Percentiles rank a stretch among this genome's conserved stretches.
Evolutionary conservation across 92 coral and sea anemone species (phyloP).

Genomic region (Siderastrea radians): DNA sequence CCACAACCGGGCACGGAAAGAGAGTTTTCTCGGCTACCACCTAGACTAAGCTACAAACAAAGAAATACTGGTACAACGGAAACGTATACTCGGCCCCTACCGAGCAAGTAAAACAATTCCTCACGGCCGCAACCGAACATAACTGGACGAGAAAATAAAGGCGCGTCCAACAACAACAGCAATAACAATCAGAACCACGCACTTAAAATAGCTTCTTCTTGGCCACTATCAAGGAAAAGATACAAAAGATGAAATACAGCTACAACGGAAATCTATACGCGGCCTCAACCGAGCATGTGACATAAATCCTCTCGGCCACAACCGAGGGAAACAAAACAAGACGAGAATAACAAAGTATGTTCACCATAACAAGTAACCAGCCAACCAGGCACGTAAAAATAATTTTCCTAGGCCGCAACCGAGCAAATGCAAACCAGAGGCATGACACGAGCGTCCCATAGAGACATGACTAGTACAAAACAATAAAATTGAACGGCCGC

Average conservation of each 20-base stretch:
- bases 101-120: neutral
- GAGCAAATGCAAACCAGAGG: neutral
- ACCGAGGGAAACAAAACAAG: neutral
- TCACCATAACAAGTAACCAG: neutral
- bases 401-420: neutral
- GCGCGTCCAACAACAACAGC: no score
- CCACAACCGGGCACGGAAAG: slow-evolving; percentile 5
- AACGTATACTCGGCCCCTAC: neutral
- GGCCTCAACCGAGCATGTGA: neutral
- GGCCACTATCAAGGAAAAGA: slow-evolving; percentile 4
- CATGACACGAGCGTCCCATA: no score
- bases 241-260: neutral
- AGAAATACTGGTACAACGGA: neutral
- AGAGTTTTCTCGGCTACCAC: neutral
- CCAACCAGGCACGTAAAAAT: neutral
- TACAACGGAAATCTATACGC: neutral
- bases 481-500: no score
- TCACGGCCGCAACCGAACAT: slow-evolving; percentile 8
- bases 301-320: slow-evolving; percentile 4
- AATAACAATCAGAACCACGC: neutral
- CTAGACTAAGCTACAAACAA: neutral
- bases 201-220: neutral
- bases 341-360: neutral
- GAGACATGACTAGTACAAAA: no score
- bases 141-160: neutral